Percentiles rank a stretch among this genome's conserved stretches.
These are phyloP conservation scores for Leucoraja erinaceus DNA, from an alignment of 2,113 vertebrate genomes.

Conservation along the genomic window DNA sequence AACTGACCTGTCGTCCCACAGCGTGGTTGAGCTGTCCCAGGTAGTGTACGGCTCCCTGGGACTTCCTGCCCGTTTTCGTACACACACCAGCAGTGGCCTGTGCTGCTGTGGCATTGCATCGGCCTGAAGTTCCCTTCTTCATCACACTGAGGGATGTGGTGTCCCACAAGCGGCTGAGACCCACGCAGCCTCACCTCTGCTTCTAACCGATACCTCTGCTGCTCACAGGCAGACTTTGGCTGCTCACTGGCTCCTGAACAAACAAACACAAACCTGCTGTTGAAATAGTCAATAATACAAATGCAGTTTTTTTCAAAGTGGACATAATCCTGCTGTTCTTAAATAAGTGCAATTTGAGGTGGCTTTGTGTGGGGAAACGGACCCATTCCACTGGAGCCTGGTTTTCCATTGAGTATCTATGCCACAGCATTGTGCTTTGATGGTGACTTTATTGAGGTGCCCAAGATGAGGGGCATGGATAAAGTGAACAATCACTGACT, in stretches of 20 bases:
- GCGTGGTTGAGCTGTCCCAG: constrained; percentile 14
- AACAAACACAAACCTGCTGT: not conserved
- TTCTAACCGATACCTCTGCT: not conserved
- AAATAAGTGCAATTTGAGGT: too few species aligned
- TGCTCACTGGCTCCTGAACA: not conserved
- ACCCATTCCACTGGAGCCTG: too few species aligned
- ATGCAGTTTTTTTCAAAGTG: too few species aligned
- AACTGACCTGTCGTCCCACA: not conserved
- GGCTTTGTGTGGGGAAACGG: too few species aligned
- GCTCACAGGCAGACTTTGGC: constrained; percentile 40
- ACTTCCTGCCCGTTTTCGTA: constrained; percentile 14
- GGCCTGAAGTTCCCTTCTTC: constrained; percentile 28
- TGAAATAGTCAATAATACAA: not conserved
- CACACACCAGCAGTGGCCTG: constrained; percentile 38
- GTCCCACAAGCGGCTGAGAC: not conserved
- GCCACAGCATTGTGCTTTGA: too few species aligned
- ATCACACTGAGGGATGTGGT: constrained; percentile 34
- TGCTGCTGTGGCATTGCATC: constrained; percentile 23
- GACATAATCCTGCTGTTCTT: too few species aligned
- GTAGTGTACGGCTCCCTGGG: not conserved
- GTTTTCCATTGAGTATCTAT: too few species aligned
- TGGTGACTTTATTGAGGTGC: too few species aligned
- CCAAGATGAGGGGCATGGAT: too few species aligned
- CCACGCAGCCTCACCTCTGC: not conserved
- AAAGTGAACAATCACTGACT: too few species aligned